Percentiles rank a stretch among this genome's conserved stretches.
These are phyloP conservation scores for Solen grandis DNA, from an alignment of 1,140 invertebrate species.

Conservation along the genomic window DNA sequence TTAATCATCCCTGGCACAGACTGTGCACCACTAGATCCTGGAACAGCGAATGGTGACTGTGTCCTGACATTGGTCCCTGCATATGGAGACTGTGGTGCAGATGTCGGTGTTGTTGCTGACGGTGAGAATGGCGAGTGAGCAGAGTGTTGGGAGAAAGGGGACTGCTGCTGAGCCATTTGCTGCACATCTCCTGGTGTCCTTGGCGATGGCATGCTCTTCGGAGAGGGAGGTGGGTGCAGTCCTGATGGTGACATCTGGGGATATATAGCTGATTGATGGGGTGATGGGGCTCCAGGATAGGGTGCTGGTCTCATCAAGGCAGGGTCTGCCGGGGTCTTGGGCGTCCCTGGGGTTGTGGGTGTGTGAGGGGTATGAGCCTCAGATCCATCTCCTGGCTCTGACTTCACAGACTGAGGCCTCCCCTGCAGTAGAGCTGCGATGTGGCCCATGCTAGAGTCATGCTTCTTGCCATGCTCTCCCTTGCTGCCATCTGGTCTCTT, in stretches of 20 bases:
- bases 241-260: slow-evolving; percentile 56
- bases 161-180: slow-evolving; percentile 66
- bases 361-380: slow-evolving; percentile 54
- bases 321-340: slow-evolving; percentile 34
- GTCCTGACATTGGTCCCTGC: slow-evolving; percentile 47
- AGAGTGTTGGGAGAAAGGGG: slow-evolving; percentile 69
- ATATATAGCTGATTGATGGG: slow-evolving; percentile 42
- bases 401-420: slow-evolving; percentile 40
- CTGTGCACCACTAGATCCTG: slow-evolving; percentile 45
- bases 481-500: slow-evolving; percentile 9
- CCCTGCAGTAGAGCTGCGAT: slow-evolving; percentile 72
- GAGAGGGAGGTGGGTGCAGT: slow-evolving; percentile 66
- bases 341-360: slow-evolving; percentile 55
- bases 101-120: slow-evolving; percentile 59
- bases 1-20: slow-evolving; percentile 20
- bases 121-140: slow-evolving; percentile 76
- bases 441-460: slow-evolving; percentile 62
- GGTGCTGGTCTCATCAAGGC: slow-evolving; percentile 56
- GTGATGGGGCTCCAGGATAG: slow-evolving; percentile 46
- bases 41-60: slow-evolving; percentile 65
- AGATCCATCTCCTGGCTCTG: slow-evolving; percentile 31
- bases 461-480: slow-evolving; percentile 46
- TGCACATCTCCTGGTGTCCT: slow-evolving; percentile 72
- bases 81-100: slow-evolving; percentile 68
- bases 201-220: slow-evolving; percentile 72